Evolutionary conservation across 2,797 vertebrate species (phyloP).

Genomic region (Tokudaia muenninki): DNA sequence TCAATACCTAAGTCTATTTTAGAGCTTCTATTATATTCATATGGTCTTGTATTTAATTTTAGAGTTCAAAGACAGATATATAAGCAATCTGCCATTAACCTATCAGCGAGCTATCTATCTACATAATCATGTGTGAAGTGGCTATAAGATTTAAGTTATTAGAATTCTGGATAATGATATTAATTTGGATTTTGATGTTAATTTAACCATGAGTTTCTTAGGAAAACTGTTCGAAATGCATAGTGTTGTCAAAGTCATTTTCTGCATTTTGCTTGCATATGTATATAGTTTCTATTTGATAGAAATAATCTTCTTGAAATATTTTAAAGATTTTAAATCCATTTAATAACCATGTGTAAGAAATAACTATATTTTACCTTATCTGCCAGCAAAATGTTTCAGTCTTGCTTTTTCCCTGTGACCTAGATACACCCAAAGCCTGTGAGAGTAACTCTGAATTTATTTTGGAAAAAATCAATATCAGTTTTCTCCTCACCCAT

Average conservation of each 20-base stretch:
- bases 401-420: constrained; percentile 57
- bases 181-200: constrained; percentile 40
- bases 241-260: constrained; percentile 39
- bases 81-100: not conserved
- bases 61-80: not conserved
- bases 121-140: constrained; percentile 26
- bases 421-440: constrained; percentile 75
- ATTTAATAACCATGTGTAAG: constrained; percentile 62
- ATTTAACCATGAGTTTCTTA: constrained; percentile 16
- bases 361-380: constrained; percentile 67
- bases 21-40: not conserved
- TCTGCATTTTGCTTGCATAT: constrained; percentile 19
- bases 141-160: constrained; percentile 24
- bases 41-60: not conserved
- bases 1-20: not conserved
- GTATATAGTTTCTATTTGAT: constrained; percentile 29
- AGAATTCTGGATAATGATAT: constrained; percentile 14
- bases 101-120: not conserved
- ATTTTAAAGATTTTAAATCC: constrained; percentile 56
- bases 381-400: constrained; percentile 72
- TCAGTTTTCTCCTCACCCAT: constrained; percentile 62
- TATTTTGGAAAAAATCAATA: constrained; percentile 81
- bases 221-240: constrained; percentile 49
- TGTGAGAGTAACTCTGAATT: constrained; percentile 75
- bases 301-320: constrained; percentile 65